phyloP scores from a whole-genome alignment of 2,797 vertebrate species.

The Vultur gryphus region DNA sequence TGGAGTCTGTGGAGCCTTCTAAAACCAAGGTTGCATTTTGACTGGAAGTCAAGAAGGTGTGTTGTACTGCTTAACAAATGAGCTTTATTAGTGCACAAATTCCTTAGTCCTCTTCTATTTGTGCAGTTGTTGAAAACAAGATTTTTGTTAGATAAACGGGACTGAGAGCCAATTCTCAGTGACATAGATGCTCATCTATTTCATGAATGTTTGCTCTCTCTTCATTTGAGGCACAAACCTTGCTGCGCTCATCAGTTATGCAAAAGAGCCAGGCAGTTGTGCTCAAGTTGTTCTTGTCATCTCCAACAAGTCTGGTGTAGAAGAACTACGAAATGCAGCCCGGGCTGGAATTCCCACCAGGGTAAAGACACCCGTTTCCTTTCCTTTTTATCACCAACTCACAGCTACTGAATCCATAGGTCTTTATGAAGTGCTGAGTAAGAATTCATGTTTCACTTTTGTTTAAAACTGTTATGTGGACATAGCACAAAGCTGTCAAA shows the following conservation, averaged over 20 bases:
- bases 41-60: background rate
- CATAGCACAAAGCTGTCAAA: background rate
- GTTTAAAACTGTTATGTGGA: background rate
- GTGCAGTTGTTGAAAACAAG: background rate
- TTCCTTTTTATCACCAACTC: background rate
- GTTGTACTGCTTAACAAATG: background rate
- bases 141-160: background rate
- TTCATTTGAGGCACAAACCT: slow-evolving; percentile 80
- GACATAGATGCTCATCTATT: background rate
- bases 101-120: background rate
- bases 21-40: background rate
- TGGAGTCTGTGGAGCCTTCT: background rate
- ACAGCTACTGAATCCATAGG: background rate
- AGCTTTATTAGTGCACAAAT: background rate
- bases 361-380: slow-evolving; percentile 53
- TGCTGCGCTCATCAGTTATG: slow-evolving; percentile 80
- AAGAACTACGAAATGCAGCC: slow-evolving; percentile 83
- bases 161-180: background rate
- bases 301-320: slow-evolving; percentile 82
- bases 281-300: slow-evolving; percentile 84
- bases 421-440: background rate
- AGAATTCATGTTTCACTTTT: background rate
- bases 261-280: slow-evolving; percentile 77
- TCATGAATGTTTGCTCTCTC: background rate
- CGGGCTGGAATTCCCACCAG: slow-evolving; percentile 86